Conservation (phyloP, 2,888 invertebrate species). For the Pardosa pseudoannulata region DNA sequence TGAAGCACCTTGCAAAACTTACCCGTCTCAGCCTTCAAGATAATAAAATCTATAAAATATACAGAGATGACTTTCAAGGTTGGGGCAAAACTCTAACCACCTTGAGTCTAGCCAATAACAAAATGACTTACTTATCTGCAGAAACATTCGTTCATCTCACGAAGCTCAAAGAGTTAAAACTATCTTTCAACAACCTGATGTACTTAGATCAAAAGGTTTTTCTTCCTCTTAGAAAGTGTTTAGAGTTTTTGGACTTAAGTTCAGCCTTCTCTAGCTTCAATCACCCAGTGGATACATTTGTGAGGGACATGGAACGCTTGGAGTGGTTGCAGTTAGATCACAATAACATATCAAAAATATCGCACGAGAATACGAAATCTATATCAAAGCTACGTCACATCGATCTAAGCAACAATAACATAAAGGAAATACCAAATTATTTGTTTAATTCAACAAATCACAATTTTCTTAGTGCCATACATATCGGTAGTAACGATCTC, state of each 20-base stretch:
- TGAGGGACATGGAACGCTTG: conserved; percentile 45
- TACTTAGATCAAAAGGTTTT: conserved; percentile 60
- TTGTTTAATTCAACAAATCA: conserved; percentile 83
- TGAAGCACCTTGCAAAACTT: conserved; percentile 43
- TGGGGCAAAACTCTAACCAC: conserved; percentile 91
- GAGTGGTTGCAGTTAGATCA: conserved; percentile 78
- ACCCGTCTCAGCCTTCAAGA: conserved; percentile 73
- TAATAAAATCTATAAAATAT: conserved; percentile 69
- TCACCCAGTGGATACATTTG: conserved; percentile 8
- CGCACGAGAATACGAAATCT: conserved; percentile 83
- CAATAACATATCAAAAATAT: conserved; percentile 86
- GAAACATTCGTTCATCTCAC: conserved; percentile 88
- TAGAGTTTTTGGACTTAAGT: conserved; percentile 90
- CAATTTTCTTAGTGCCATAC: conserved; percentile 84
- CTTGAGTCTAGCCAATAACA: conserved; percentile 93
- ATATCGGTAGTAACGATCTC: conserved; percentile 89
- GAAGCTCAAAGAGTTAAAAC: conserved; percentile 76
- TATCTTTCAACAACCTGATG: conserved; percentile 75
- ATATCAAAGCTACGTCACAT: conserved; percentile 88
- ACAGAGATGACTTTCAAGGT: conserved; percentile 83
- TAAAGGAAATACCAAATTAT: conserved; percentile 83
- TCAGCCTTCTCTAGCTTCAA: conserved; percentile 80
- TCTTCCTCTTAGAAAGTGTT: conserved; percentile 79
- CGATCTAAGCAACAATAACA: conserved; percentile 90
- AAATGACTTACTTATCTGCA: conserved; percentile 88